Evolutionary conservation across 2,888 invertebrate species (phyloP).

Genomic region (Sclerodermus sp.): DNA sequence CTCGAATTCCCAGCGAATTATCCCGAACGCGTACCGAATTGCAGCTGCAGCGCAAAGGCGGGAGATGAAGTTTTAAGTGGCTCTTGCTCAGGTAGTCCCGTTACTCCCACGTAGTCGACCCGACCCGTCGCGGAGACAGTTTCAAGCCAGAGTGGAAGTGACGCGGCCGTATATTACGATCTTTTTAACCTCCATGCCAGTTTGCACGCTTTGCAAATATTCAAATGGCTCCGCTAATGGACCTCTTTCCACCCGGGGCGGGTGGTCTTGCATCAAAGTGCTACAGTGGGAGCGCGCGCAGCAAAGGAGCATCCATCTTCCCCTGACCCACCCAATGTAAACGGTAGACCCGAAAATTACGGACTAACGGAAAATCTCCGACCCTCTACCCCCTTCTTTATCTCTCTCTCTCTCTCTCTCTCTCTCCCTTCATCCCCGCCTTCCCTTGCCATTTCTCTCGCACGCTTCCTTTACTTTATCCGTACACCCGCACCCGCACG

Average conservation of each 20-base stretch:
- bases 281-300: constrained; percentile 31
- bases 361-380: constrained; percentile 41
- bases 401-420: constrained; percentile 5
- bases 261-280: constrained; percentile 47
- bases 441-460: constrained; percentile 4
- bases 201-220: constrained; percentile 54
- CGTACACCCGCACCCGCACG: background rate
- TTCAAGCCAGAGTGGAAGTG: constrained; percentile 45
- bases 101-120: constrained; percentile 30
- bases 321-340: constrained; percentile 37
- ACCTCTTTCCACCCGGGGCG: constrained; percentile 28
- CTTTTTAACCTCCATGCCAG: constrained; percentile 48
- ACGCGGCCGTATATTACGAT: constrained; percentile 51
- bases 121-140: constrained; percentile 39
- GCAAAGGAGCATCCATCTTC: constrained; percentile 49
- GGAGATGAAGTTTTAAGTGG: constrained; percentile 44
- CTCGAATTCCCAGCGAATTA: too few relatives aligned
- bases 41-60: background rate
- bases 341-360: constrained; percentile 47
- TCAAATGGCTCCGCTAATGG: constrained; percentile 56
- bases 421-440: constrained; percentile 3
- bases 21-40: too few relatives aligned
- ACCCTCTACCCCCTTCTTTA: background rate
- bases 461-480: constrained; percentile 5
- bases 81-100: constrained; percentile 37